Conservation (phyloP, 53 echinoderm and acorn worm genomes). For the Apostichopus leukothele region DNA sequence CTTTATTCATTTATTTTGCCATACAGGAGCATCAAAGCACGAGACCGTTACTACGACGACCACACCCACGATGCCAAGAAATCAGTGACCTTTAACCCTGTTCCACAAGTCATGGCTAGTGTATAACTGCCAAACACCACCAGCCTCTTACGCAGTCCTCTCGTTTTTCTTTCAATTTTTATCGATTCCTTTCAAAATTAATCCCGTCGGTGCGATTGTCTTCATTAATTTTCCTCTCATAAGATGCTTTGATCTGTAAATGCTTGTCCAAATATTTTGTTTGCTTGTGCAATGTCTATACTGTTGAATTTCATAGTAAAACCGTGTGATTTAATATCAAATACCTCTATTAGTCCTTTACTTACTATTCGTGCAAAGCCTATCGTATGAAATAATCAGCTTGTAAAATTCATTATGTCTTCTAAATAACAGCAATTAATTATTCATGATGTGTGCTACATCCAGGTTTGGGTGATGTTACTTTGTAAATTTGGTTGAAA, state of each 20-base stretch:
- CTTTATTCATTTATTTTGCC: background rate
- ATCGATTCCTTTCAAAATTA: background rate
- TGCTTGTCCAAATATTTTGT: background rate
- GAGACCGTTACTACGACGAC: slow-evolving; percentile 90
- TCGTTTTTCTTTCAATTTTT: too few species aligned
- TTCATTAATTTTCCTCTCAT: background rate
- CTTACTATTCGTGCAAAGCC: too few species aligned
- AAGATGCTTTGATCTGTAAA: background rate
- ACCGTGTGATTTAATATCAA: background rate
- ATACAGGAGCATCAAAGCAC: slow-evolving; percentile 95
- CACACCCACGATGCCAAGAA: slow-evolving; percentile 94
- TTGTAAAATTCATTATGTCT: too few species aligned
- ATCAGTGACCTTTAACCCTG: slow-evolving; percentile 69
- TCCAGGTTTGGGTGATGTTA: too few species aligned
- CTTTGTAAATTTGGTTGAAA: too few species aligned
- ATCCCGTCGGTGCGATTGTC: too few species aligned
- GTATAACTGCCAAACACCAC: background rate
- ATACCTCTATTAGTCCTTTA: background rate
- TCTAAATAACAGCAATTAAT: too few species aligned
- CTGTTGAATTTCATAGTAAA: background rate
- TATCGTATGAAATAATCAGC: too few species aligned
- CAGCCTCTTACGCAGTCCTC: too few species aligned
- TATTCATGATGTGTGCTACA: too few species aligned
- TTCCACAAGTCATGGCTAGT: slow-evolving; percentile 76
- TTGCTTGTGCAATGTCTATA: background rate